A percentile compares a stretch with the other conserved stretches of the same genome.
These are phyloP conservation scores for Paralichthys olivaceus DNA, from an alignment of 2,113 vertebrate species.

Conservation along the genomic window DNA sequence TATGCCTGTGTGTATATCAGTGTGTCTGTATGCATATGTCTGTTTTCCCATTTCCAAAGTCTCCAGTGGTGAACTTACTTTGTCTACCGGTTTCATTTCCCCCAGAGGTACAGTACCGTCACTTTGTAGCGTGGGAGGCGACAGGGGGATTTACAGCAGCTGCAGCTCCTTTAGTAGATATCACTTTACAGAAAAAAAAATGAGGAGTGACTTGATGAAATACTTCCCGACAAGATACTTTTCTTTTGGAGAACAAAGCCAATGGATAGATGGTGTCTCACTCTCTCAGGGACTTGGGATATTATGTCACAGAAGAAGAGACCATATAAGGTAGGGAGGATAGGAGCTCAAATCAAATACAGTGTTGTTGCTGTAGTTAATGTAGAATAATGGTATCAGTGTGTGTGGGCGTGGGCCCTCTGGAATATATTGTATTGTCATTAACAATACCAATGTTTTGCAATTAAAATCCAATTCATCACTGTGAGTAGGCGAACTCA, in stretches of 20 bases:
- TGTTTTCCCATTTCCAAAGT: conserved; percentile 37
- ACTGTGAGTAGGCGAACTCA: conserved; percentile 6
- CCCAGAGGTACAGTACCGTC: conserved; percentile 44
- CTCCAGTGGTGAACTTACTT: conserved; percentile 43
- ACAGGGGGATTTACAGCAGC: conserved; percentile 53
- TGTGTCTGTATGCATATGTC: conserved; percentile 7
- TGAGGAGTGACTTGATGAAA: conserved; percentile 39
- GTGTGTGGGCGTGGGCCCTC: background rate
- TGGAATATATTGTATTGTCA: conserved; percentile 40
- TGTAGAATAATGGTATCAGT: background rate
- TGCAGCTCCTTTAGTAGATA: conserved; percentile 45
- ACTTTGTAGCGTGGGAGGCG: conserved; percentile 32
- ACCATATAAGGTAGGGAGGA: background rate
- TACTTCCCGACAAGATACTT: conserved; percentile 34
- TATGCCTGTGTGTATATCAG: conserved; percentile 5
- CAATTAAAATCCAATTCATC: conserved; percentile 52
- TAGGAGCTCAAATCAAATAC: background rate
- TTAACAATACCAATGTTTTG: conserved; percentile 34
- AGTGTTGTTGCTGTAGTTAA: background rate
- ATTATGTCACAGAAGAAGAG: conserved; percentile 29
- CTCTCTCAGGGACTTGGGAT: conserved; percentile 28
- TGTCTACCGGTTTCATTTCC: conserved; percentile 35
- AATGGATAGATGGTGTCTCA: conserved; percentile 25
- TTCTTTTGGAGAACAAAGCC: conserved; percentile 45
- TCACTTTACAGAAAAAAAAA: conserved; percentile 30